Evolutionary conservation across 2,888 invertebrate genomes (phyloP), one percentile per base, ranked within the genome.

Genomic region (Pachymerium ferrugineum): DNA sequence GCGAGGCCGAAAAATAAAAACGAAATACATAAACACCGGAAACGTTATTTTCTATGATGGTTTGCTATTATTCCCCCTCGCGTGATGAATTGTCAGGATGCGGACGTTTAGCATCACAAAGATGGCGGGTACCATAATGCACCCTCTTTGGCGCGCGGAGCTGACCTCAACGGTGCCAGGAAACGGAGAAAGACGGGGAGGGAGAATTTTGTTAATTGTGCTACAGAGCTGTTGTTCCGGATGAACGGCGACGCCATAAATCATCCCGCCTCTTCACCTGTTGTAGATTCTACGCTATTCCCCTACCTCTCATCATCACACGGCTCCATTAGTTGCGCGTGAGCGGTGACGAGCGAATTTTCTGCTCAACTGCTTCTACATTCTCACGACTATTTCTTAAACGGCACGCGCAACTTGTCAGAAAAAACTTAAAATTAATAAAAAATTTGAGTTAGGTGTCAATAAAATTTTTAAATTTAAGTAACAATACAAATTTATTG

Each of bases 1-100:
- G 47, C 47, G 47, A 54, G 47, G n/a, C n/a, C n/a, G n/a, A n/a
- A n/a, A 54, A 54, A 54, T 54, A 54, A 54, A 54, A 54, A 54
- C 1, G 1, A 54, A n/a, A n/a, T n/a, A 54, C 47, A 54, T 54
- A 54, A 54, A 54, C 47, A 54, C 47, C 47, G 47, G 47, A 54
- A 54, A 54, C 47, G 19, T 22, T 54, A 54, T 54, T 54, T 54
- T 54, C 47, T 16, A 54, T 54, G 47, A 12, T 54, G 22, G 47
- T 54, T 54, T 54, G n/a, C 47, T 54, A 54, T 54, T 54, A 54
- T 54, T 54, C 22, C 47, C 47, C 47, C 22, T 54, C 47, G 47
- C 47, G 47, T 54, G 47, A 54, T 54, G 19, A 54, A 54, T 54
- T 54, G 47, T 54, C 47, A 54, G 47, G 47, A 54, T 54, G 22